Base-by-base conservation (phyloP, 2,888 invertebrate genomes). In the Cremastinae sp. region DNA sequence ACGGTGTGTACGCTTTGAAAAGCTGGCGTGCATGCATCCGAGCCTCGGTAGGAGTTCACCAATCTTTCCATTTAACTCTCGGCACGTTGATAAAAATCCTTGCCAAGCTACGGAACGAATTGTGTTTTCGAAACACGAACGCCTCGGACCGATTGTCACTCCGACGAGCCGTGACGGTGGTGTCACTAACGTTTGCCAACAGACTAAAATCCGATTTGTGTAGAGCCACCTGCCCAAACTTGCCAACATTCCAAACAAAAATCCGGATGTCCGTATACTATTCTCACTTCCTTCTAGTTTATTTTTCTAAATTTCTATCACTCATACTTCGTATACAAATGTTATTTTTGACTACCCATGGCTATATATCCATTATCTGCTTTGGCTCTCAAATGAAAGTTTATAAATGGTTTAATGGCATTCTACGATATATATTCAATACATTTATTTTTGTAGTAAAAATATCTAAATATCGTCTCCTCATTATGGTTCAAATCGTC, bases 51-150 rank as follows among this genome's bases (percentile, higher is more conserved):
- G 66, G 58, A 59, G 58, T 34, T 47, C 66, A 68, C 58, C 61
- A 47, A 65, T 58, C 69, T 75, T 78, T 78, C 79, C 77, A 65
- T 70, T 74, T 74, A 68, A 76, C 79, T 79, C 76, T 28, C 28
- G 28, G 28, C 28, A 28, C 28, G 77, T 78, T 83, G 84, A 87
- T 87, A 85, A 84, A 80, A 83, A 86, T 85, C 79, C 81, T 68
- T 36, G 58, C 38, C 69, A 22, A 64, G 56, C 49, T 69, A 83
- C 78, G 86, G 85, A 88, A 88, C 88, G 85, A 88, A 89, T 88
- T 54, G 82, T 86, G 86, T 87, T 86, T 87, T 86, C 84, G 82
- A 86, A 88, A 87, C 84, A 87, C 78, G 79, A 78, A 80, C 80
- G 80, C 80, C 80, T 84, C 82, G 79, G 72, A 65, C 76, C 78